Base-by-base conservation (phyloP, 2,113 vertebrate species). In the Antidorcas marsupialis region DNA sequence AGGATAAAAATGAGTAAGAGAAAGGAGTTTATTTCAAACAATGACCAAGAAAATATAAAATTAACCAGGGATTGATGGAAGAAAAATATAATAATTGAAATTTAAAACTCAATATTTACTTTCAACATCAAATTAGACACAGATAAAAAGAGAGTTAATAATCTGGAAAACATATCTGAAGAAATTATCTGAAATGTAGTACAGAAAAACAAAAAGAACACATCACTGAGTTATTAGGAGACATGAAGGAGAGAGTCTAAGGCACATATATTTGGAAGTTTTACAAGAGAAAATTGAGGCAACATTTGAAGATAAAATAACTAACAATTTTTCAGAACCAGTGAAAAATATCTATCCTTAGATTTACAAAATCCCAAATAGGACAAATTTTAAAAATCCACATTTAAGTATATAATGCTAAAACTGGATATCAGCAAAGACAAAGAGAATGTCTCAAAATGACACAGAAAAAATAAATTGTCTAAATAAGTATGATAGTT, bases 101-200 rank as follows among this genome's bases (percentile, higher is more conserved):
- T 96, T 64, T 45, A 93, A 89, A 92, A 57, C 14, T 53, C 9
- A 95, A 57, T 53, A 82, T 12, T 79, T 45, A 76, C 10, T 4
- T 96, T 2, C 91, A 43, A 91, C 27, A 86, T 82, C 11, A 74
- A 16, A 82, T 82, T 92, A 87, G 81, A 97, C 39, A 76, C 7
- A 76, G 47, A 82, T 82, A 93, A 74, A 74, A 90, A 76, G 74
- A 93, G 59, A 96, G n/a, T 74, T 83, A 82, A 67, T 90, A 83
- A 43, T 6, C 39, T 87, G 81, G 36, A 93, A 76, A 3, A 23
- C 74, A 52, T 55, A 78, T 15, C 10, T 87, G 43, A 84, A 91
- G 33, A 95, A 93, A 83, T 83, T n/a, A 57, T 78, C 28, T 91
- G 23, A 62, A 91, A 87, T 62, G 2, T 59, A 83, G 7, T 57